phyloP scores from a whole-genome alignment of 2,888 invertebrate genomes.

The Chymomyza fuscimana region DNA sequence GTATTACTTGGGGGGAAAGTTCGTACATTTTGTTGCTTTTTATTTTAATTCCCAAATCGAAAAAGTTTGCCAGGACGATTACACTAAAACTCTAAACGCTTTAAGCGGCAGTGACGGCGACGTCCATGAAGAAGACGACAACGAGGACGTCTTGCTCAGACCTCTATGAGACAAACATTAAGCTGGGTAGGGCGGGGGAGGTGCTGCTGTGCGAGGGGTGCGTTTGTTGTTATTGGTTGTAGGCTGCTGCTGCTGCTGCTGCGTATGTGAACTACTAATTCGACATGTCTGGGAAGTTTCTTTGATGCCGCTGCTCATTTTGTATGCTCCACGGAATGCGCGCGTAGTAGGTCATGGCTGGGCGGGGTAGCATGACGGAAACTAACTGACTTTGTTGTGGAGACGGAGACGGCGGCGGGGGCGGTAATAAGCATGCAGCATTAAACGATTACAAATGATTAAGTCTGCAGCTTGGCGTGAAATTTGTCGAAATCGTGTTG shows the following conservation, averaged over 20 bases:
- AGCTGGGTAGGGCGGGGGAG: neutral
- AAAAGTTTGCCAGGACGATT: slow-evolving; percentile 66
- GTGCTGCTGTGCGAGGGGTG: neutral
- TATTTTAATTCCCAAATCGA: slow-evolving; percentile 74
- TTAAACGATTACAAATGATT: slow-evolving; percentile 71
- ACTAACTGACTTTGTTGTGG: slow-evolving; percentile 16
- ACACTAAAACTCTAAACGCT: slow-evolving; percentile 67
- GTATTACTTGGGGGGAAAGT: neutral
- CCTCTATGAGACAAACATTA: too few species aligned
- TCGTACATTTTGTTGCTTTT: slow-evolving; percentile 42
- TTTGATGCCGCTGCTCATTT: slow-evolving; percentile 14
- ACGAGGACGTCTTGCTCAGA: slow-evolving; percentile 1
- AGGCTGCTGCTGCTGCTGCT: slow-evolving; percentile 20
- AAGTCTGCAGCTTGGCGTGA: slow-evolving; percentile 56
- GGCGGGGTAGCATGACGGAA: neutral
- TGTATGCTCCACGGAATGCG: slow-evolving; percentile 15
- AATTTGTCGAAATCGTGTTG: slow-evolving; percentile 40
- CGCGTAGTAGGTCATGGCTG: slow-evolving; percentile 3
- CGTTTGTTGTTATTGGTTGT: neutral
- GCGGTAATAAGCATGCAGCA: slow-evolving; percentile 35
- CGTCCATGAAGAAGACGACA: too few species aligned
- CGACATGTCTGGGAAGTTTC: slow-evolving; percentile 57
- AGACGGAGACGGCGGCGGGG: neutral
- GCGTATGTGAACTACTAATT: slow-evolving; percentile 60
- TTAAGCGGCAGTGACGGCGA: slow-evolving; percentile 34